phyloP scores from a whole-genome alignment of 2,888 invertebrate genomes.

The Blastobasis lacticolella region DNA sequence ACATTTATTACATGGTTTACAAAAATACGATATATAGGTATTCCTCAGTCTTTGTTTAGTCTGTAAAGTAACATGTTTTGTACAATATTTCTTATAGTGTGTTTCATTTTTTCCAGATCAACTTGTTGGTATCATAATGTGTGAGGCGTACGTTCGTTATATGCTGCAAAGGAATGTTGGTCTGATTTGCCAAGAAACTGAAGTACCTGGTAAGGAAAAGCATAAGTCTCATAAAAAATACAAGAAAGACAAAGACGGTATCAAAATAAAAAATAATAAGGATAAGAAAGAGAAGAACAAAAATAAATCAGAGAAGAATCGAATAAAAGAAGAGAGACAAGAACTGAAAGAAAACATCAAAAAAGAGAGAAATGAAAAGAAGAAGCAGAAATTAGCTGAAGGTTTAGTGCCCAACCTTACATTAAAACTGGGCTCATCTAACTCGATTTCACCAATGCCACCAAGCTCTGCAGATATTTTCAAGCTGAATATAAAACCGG shows the following conservation, averaged over 20 bases:
- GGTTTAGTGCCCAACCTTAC: slow-evolving; percentile 85
- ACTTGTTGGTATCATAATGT: slow-evolving; percentile 76
- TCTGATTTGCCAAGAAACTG: slow-evolving; percentile 94
- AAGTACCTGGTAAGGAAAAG: slow-evolving; percentile 63
- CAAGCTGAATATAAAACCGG: slow-evolving; percentile 83
- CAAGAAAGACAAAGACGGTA: slow-evolving; percentile 76
- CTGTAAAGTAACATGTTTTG: slow-evolving; percentile 16
- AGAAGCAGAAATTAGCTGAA: slow-evolving; percentile 69
- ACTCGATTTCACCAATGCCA: slow-evolving; percentile 77
- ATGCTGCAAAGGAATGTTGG: slow-evolving; percentile 89
- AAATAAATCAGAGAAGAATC: slow-evolving; percentile 78
- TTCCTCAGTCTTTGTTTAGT: slow-evolving; percentile 32
- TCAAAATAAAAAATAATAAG: slow-evolving; percentile 78
- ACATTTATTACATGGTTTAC: slow-evolving; percentile 32
- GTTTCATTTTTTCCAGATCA: slow-evolving; percentile 70
- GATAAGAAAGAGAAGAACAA: slow-evolving; percentile 80
- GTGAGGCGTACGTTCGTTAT: slow-evolving; percentile 81
- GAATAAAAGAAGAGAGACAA: slow-evolving; percentile 79
- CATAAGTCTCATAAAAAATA: slow-evolving; percentile 79
- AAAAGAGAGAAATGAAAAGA: slow-evolving; percentile 82
- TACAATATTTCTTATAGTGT: too few relatives aligned
- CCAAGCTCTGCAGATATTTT: slow-evolving; percentile 80
- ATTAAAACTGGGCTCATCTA: slow-evolving; percentile 80
- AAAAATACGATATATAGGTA: slow-evolving; percentile 31
- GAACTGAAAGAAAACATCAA: slow-evolving; percentile 77